Evolutionary conservation across 2,888 invertebrate genomes (phyloP).

Genomic region (Acleris literana): DNA sequence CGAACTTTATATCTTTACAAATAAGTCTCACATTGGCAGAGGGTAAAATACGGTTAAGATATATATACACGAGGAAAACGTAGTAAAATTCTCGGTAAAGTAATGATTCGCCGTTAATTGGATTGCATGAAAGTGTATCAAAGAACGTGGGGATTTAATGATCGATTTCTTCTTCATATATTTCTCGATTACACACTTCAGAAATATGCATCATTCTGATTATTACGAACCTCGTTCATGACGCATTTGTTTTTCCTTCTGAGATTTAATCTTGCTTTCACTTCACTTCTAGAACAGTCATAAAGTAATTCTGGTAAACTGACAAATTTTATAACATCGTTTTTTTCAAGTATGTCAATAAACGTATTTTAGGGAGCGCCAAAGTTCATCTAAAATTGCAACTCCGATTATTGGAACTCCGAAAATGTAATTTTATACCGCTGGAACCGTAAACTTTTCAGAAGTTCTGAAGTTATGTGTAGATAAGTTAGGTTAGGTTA

Average conservation of each 20-base stretch:
- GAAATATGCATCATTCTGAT: conserved; percentile 1
- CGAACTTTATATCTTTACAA: neutral
- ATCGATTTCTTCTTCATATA: conserved; percentile 9
- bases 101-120: conserved; percentile 44
- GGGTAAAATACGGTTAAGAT: neutral
- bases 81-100: conserved; percentile 58
- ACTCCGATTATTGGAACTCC: too few relatives aligned
- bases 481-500: too few relatives aligned
- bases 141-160: conserved; percentile 34
- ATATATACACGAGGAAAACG: neutral
- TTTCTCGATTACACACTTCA: conserved; percentile 12
- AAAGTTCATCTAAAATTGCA: too few relatives aligned
- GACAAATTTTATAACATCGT: too few relatives aligned
- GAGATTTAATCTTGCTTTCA: conserved; percentile 9
- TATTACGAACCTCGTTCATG: conserved; percentile 4
- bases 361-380: too few relatives aligned
- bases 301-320: too few relatives aligned
- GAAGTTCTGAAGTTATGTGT: too few relatives aligned
- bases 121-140: conserved; percentile 53
- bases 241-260: conserved; percentile 5
- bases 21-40: conserved; percentile 12
- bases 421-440: too few relatives aligned
- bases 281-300: too few relatives aligned
- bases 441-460: too few relatives aligned
- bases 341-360: too few relatives aligned